Conservation (phyloP, 2,888 invertebrate species). For the Rotaria magnacalcarata region DNA sequence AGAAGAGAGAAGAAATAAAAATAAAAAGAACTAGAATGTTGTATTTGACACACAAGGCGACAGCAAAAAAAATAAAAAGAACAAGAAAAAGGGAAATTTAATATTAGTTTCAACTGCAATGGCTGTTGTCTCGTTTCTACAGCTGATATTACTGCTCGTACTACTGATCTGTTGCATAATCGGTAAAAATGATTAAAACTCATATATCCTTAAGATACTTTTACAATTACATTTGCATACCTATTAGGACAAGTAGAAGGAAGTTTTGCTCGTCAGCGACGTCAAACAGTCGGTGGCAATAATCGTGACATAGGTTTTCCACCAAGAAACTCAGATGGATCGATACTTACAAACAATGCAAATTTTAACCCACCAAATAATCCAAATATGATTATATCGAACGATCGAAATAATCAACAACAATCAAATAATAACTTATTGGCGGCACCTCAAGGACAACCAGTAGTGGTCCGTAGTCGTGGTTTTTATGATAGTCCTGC, state of each 20-base stretch:
- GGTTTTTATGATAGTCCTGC: not conserved
- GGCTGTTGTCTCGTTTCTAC: not conserved
- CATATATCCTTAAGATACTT: not conserved
- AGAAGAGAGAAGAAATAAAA: not conserved
- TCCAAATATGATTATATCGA: not conserved
- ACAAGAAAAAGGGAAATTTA: not conserved
- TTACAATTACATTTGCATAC: not conserved
- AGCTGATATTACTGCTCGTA: not conserved
- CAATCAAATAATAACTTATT: not conserved
- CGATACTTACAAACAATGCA: not conserved
- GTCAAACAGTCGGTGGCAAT: not conserved
- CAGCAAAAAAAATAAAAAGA: not conserved
- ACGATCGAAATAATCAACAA: constrained; percentile 4
- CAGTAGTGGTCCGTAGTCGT: not conserved
- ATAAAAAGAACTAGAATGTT: not conserved
- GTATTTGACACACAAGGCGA: not conserved
- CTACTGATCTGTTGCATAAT: not conserved
- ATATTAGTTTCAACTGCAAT: not conserved
- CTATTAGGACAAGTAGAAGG: not conserved
- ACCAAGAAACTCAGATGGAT: not conserved
- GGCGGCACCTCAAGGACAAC: not conserved
- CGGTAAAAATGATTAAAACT: not conserved
- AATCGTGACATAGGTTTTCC: not conserved
- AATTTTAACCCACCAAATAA: not conserved
- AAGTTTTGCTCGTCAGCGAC: not conserved